These are phyloP conservation scores for Metridium senile DNA, from an alignment of 92 coral and sea anemone genomes.

Conservation along the genomic window DNA sequence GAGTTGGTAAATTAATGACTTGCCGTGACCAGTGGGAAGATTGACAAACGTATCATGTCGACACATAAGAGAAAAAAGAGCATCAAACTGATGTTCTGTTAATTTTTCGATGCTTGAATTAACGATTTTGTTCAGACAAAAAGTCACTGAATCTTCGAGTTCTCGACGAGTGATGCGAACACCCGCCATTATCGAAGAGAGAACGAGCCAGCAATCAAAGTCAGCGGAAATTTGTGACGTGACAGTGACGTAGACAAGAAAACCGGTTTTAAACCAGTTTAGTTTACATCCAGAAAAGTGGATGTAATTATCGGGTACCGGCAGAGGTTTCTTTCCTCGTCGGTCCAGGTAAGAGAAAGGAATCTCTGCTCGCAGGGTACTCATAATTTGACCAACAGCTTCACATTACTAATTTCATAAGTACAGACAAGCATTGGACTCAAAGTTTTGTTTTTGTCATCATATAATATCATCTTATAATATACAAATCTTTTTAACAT, in stretches of 20 bases:
- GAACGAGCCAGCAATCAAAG: slow-evolving; percentile 14
- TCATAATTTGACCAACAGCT: too few relatives aligned
- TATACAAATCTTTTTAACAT: too few relatives aligned
- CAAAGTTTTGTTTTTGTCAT: too few relatives aligned
- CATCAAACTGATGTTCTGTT: slow-evolving; percentile 29
- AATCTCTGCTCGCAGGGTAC: too few relatives aligned
- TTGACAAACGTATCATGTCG: slow-evolving; percentile 33
- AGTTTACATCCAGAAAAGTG: too few relatives aligned
- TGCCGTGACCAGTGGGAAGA: slow-evolving; percentile 39
- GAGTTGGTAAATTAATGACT: slow-evolving; percentile 32
- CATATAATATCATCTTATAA: too few relatives aligned
- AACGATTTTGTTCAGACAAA: slow-evolving; percentile 9
- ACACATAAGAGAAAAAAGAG: slow-evolving; percentile 31
- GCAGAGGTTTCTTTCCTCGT: too few relatives aligned
- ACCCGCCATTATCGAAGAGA: slow-evolving; percentile 22
- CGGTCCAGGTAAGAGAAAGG: too few relatives aligned
- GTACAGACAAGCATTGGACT: too few relatives aligned
- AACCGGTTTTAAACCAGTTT: too few relatives aligned
- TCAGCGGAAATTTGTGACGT: slow-evolving; percentile 15
- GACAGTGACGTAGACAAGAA: slow-evolving; percentile 14
- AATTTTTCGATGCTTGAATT: slow-evolving; percentile 5
- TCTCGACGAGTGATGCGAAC: slow-evolving; percentile 7
- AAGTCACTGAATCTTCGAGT: slow-evolving; percentile 22
- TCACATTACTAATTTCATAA: too few relatives aligned
- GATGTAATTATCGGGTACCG: too few relatives aligned